These are phyloP conservation scores for Acipenser ruthenus DNA, from an alignment of 2,797 vertebrate genomes.

Conservation along the genomic window DNA sequence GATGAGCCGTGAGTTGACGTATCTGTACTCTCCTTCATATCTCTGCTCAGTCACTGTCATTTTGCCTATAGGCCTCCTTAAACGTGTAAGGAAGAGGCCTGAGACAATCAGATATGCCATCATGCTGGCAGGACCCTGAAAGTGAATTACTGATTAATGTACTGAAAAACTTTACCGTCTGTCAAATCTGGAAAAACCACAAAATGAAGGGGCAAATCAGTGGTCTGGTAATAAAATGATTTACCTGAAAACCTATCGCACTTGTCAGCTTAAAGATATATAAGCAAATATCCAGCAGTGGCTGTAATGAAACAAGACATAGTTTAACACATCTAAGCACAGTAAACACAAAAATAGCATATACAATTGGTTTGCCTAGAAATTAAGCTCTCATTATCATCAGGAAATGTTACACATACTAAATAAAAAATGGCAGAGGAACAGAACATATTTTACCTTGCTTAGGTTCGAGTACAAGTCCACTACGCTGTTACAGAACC, in stretches of 20 bases:
- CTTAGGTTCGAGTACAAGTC: conserved; percentile 97
- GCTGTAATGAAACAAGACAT: conserved; percentile 60
- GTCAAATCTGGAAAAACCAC: not conserved
- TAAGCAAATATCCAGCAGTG: conserved; percentile 87
- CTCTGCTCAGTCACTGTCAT: conserved; percentile 91
- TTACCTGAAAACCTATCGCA: conserved; percentile 92
- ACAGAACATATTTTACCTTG: conserved; percentile 62
- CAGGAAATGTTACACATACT: not conserved
- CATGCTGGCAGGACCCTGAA: conserved; percentile 85
- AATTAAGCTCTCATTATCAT: not conserved
- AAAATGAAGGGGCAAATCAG: not conserved
- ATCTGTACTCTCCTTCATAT: conserved; percentile 95
- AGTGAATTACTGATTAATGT: conserved; percentile 5
- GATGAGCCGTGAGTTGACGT: conserved; percentile 92
- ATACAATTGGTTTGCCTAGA: not conserved
- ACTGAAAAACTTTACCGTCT: conserved; percentile 2
- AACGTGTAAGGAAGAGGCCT: conserved; percentile 83
- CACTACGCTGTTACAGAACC: conserved; percentile 95
- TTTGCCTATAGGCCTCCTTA: conserved; percentile 91
- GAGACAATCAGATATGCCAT: conserved; percentile 91
- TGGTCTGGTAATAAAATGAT: conserved; percentile 9
- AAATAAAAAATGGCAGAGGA: not conserved
- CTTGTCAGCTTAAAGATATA: conserved; percentile 94
- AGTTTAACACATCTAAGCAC: conserved; percentile 19
- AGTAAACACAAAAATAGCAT: not conserved